Percentiles rank a stretch among this genome's conserved stretches.
Conservation (phyloP, 2,797 vertebrate genomes). For the Trachops cirrhosus region DNA sequence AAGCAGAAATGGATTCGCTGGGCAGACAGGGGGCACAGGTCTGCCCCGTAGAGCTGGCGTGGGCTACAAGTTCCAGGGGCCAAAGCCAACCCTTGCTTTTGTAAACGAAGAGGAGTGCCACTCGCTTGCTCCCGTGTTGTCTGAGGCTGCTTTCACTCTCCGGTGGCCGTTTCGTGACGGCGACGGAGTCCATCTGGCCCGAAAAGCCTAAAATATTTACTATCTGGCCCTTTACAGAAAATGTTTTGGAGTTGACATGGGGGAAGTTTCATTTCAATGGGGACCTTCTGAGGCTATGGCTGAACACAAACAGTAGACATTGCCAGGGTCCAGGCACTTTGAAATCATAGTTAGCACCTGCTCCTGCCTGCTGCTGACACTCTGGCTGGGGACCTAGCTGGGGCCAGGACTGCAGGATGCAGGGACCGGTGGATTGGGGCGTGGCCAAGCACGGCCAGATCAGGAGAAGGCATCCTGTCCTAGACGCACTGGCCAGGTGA, state of each 20-base stretch:
- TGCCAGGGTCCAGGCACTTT: neutral
- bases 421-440: no score
- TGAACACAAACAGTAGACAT: neutral
- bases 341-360: neutral
- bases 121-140: fast-evolving
- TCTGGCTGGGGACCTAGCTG: neutral
- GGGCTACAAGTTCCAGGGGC: neutral
- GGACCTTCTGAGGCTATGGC: fast-evolving
- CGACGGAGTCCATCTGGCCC: neutral
- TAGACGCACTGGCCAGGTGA: fast-evolving
- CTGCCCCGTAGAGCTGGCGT: fast-evolving
- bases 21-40: neutral
- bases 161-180: no score
- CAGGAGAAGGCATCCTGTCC: neutral
- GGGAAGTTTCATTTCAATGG: neutral
- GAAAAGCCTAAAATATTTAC: neutral
- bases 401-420: neutral
- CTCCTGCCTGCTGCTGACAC: neutral
- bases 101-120: fast-evolving
- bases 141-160: neutral
- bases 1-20: neutral
- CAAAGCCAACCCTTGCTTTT: fast-evolving
- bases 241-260: neutral
- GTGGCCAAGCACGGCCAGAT: neutral
- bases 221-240: neutral